These are phyloP conservation scores for Drosophila ezoana DNA, from an alignment of 2,888 invertebrate species.

Conservation along the genomic window DNA sequence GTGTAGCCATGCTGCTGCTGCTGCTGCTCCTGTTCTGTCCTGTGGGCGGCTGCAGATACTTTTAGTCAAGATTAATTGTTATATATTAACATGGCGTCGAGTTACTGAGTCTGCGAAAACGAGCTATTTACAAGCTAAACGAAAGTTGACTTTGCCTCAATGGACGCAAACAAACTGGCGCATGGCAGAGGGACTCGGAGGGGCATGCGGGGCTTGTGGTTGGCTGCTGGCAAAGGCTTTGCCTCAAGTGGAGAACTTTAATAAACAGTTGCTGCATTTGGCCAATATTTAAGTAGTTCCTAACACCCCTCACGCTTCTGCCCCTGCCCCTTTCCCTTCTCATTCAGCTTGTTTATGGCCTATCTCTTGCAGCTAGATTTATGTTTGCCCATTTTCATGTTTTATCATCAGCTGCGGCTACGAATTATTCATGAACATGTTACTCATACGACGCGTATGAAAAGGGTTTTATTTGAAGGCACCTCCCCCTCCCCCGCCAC, in stretches of 20 bases:
- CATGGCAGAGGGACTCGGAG: neutral
- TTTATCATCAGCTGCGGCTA: slow-evolving; percentile 76
- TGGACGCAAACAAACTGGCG: slow-evolving; percentile 15
- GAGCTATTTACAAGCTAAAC: slow-evolving; percentile 83
- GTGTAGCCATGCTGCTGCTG: slow-evolving; percentile 2
- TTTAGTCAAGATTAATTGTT: slow-evolving; percentile 83
- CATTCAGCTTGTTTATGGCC: slow-evolving; percentile 56
- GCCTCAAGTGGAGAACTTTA: slow-evolving; percentile 52
- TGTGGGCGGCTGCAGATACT: slow-evolving; percentile 70
- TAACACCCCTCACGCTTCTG: neutral
- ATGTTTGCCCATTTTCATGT: slow-evolving; percentile 76
- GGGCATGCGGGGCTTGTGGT: too few relatives aligned
- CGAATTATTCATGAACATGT: slow-evolving; percentile 82
- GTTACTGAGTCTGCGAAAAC: slow-evolving; percentile 81
- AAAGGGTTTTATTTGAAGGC: slow-evolving; percentile 62
- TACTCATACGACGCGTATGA: slow-evolving; percentile 75
- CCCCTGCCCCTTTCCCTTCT: too few relatives aligned
- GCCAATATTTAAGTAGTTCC: slow-evolving; percentile 64
- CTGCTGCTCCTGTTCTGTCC: slow-evolving; percentile 26
- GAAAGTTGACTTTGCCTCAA: slow-evolving; percentile 81
- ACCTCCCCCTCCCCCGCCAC: neutral
- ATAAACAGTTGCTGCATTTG: slow-evolving; percentile 48
- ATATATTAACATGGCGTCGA: slow-evolving; percentile 83
- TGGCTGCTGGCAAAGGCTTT: neutral
- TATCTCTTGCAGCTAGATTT: slow-evolving; percentile 64